Conservation (phyloP, 2,113 vertebrate genomes). For the Bothrops jararaca region DNA sequence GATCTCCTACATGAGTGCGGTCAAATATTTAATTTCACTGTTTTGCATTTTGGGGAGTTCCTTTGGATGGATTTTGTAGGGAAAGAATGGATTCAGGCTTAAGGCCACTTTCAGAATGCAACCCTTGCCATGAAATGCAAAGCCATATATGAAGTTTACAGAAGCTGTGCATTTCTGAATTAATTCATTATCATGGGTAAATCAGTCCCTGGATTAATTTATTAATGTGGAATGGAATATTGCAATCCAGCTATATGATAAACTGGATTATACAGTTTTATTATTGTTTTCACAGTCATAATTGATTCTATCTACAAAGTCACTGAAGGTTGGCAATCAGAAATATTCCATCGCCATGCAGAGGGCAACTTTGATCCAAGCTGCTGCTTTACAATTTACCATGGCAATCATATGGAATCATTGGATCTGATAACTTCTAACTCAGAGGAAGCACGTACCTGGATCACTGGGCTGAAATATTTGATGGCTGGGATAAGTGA, state of each 20-base stretch:
- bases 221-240: background rate
- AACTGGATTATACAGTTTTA: background rate
- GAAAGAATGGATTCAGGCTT: background rate
- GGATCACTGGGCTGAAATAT: constrained; percentile 94
- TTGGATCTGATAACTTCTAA: constrained; percentile 93
- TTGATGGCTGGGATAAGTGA: constrained; percentile 97
- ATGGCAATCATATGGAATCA: constrained; percentile 94
- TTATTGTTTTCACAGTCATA: constrained; percentile 74
- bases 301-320: constrained; percentile 99
- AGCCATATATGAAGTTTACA: background rate
- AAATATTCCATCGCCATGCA: constrained; percentile 89
- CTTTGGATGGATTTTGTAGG: background rate
- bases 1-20: background rate
- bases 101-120: background rate
- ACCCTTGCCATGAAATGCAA: background rate
- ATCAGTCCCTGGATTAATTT: background rate
- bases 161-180: background rate
- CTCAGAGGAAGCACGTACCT: constrained; percentile 91
- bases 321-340: constrained; percentile 89
- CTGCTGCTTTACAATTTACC: constrained; percentile 96
- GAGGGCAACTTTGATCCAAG: constrained; percentile 88
- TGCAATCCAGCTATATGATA: background rate
- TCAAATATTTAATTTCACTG: background rate
- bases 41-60: background rate
- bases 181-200: background rate